These are phyloP conservation scores for Mamestra brassicae DNA, from an alignment of 2,888 invertebrate genomes.

Conservation along the genomic window DNA sequence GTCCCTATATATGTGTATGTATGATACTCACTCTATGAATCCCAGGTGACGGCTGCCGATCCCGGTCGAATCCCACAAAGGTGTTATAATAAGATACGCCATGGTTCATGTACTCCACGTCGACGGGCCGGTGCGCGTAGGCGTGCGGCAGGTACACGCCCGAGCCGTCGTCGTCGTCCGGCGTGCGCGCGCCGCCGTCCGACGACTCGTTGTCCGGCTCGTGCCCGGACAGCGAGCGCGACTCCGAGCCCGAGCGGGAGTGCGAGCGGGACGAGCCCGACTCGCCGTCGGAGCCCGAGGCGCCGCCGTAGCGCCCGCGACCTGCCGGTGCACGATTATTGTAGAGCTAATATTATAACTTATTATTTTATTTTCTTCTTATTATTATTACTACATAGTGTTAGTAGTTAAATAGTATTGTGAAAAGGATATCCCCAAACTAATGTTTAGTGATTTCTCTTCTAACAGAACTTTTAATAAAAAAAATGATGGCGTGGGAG, in stretches of 20 bases:
- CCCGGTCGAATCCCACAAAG: conserved; percentile 90
- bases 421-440: too few relatives aligned
- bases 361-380: too few relatives aligned
- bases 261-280: conserved; percentile 94
- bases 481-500: too few relatives aligned
- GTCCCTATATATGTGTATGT: too few relatives aligned
- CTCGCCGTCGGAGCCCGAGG: conserved; percentile 89
- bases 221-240: conserved; percentile 93
- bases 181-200: conserved; percentile 92
- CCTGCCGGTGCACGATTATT: conserved; percentile 78
- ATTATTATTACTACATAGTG: too few relatives aligned
- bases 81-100: conserved; percentile 92
- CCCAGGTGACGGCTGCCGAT: conserved; percentile 85
- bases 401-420: too few relatives aligned
- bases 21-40: conserved; percentile 86
- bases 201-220: conserved; percentile 95
- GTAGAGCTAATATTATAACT: too few relatives aligned
- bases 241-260: conserved; percentile 91
- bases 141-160: conserved; percentile 92
- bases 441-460: too few relatives aligned
- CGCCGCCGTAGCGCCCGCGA: conserved; percentile 93
- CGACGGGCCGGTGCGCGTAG: conserved; percentile 86
- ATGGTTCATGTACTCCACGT: conserved; percentile 89
- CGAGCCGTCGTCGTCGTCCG: conserved; percentile 93
- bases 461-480: too few relatives aligned